Evolutionary conservation across 2,113 vertebrate genomes (phyloP).

Genomic region (Ploceus nigricollis): DNA sequence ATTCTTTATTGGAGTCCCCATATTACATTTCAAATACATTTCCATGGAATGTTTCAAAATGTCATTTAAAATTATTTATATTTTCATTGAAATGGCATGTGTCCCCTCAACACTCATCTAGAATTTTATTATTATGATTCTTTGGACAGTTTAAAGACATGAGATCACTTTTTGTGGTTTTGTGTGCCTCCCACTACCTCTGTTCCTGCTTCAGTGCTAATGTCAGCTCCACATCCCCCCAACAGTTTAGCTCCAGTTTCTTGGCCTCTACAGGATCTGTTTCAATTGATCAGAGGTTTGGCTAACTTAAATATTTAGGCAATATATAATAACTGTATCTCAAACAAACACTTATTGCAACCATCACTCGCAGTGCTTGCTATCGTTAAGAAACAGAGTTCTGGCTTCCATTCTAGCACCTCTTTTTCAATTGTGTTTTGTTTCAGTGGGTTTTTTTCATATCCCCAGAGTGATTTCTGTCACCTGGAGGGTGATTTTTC

Average conservation of each 20-base stretch:
- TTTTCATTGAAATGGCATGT: constrained; percentile 61
- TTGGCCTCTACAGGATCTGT: not conserved
- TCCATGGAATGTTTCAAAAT: constrained; percentile 69
- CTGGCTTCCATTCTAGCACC: not conserved
- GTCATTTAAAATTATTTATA: constrained; percentile 64
- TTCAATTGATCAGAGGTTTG: constrained; percentile 38
- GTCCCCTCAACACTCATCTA: constrained; percentile 65
- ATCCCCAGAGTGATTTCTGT: not conserved
- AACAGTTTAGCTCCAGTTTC: not conserved
- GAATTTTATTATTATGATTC: constrained; percentile 64
- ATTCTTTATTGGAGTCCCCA: constrained; percentile 65
- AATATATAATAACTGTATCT: constrained; percentile 41
- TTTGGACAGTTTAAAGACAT: constrained; percentile 67
- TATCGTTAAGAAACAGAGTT: not conserved
- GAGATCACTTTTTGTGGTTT: constrained; percentile 66
- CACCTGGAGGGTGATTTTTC: not conserved
- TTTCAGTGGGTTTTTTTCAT: not conserved
- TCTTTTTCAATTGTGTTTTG: not conserved
- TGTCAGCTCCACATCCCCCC: not conserved
- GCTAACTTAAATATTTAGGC: constrained; percentile 57
- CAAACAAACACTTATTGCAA: constrained; percentile 30
- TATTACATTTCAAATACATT: constrained; percentile 74
- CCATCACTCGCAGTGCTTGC: not conserved
- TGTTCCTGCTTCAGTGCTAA: not conserved
- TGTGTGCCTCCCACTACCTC: constrained; percentile 35